phyloP scores from a whole-genome alignment of 2,797 vertebrate genomes.

The Mus caroli region DNA sequence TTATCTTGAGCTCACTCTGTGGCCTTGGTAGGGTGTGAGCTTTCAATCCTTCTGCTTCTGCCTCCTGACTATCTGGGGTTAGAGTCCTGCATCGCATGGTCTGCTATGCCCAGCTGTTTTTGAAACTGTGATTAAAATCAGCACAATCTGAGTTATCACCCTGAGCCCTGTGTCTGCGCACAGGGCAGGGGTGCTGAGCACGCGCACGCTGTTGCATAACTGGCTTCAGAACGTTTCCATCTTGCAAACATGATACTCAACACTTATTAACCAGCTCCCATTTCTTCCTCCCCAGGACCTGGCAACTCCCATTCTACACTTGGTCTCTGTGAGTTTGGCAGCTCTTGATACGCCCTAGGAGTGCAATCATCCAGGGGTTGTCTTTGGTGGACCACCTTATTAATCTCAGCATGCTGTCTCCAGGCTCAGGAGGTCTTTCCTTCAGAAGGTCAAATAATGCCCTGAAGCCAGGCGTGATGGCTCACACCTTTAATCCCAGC shows the following conservation, averaged over 20 bases:
- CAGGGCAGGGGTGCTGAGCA: neutral
- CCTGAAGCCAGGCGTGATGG: too few relatives aligned
- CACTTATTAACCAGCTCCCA: neutral
- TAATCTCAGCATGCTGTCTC: neutral
- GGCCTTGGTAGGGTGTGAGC: neutral
- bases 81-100: neutral
- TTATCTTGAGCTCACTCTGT: neutral
- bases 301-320: neutral
- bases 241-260: conserved; percentile 49
- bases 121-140: neutral
- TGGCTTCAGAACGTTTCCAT: conserved; percentile 5
- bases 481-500: too few relatives aligned
- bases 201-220: neutral
- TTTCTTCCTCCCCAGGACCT: neutral
- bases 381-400: conserved; percentile 3
- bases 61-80: neutral
- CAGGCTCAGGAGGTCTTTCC: conserved; percentile 9
- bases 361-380: neutral
- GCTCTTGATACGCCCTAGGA: neutral
- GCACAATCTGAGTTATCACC: neutral
- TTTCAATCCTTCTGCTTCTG: neutral
- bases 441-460: neutral
- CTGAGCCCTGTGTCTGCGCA: neutral
- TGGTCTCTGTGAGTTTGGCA: neutral
- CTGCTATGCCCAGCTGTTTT: neutral